Conservation (phyloP, 2,888 invertebrate species). For the Polyploca ridens region DNA sequence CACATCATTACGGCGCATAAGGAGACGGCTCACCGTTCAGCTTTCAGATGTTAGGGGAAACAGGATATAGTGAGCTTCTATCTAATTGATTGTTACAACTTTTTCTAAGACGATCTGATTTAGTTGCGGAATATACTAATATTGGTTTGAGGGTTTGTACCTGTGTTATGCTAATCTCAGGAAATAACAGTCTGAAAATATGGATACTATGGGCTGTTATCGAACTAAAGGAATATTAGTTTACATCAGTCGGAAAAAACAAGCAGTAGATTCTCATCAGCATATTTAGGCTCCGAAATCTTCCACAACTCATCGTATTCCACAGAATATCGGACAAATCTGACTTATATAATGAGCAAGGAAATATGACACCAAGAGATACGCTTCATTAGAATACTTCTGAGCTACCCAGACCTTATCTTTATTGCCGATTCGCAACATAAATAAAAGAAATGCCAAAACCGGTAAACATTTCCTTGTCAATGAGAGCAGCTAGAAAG, state of each 20-base stretch:
- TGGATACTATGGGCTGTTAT: too few species aligned
- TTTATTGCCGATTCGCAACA: not conserved
- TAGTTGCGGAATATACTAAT: not conserved
- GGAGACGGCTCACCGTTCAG: conserved; percentile 24
- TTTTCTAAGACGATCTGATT: not conserved
- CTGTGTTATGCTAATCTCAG: too few species aligned
- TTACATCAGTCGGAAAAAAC: too few species aligned
- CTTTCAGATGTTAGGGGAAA: conserved; percentile 13
- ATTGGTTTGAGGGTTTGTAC: not conserved
- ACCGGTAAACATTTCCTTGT: conserved; percentile 13
- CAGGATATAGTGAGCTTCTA: not conserved
- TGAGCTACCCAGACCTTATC: not conserved
- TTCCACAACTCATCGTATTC: too few species aligned
- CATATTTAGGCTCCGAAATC: too few species aligned
- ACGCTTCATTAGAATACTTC: conserved; percentile 8
- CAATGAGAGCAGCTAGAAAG: conserved; percentile 11
- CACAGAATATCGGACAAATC: conserved; percentile 15
- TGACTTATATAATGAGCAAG: conserved; percentile 22
- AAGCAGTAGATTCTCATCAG: too few species aligned
- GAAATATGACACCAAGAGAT: not conserved
- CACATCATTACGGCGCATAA: conserved; percentile 38
- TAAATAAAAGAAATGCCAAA: conserved; percentile 5
- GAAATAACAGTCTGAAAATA: too few species aligned
- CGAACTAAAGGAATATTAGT: too few species aligned
- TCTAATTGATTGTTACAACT: not conserved